Evolutionary conservation across 2,797 vertebrate species (phyloP).

Genomic region (Avahi laniger): DNA sequence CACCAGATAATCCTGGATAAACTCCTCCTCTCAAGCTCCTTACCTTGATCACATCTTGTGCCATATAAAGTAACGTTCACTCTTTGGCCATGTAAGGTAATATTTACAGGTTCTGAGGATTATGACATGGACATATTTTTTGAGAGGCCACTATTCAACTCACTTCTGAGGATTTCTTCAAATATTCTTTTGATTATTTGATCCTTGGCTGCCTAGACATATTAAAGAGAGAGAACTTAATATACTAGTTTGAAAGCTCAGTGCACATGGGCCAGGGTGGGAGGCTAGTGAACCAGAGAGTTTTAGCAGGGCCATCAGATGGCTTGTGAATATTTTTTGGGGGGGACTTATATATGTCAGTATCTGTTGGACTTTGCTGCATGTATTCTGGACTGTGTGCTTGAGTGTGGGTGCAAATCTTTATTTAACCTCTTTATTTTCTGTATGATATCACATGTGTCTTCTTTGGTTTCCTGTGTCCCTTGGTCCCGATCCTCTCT

Average conservation of each 20-base stretch:
- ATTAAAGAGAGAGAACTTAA: neutral
- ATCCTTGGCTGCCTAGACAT: neutral
- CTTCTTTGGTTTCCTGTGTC: neutral
- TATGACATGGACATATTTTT: neutral
- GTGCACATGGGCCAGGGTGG: neutral
- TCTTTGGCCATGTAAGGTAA: neutral
- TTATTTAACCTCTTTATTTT: neutral
- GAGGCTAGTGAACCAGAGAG: neutral
- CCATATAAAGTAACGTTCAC: neutral
- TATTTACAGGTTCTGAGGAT: neutral
- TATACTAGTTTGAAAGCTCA: neutral
- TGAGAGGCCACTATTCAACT: neutral
- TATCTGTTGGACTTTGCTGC: neutral
- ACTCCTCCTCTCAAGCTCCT: neutral
- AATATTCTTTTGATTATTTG: neutral
- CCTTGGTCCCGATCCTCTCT: neutral
- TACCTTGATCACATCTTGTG: neutral
- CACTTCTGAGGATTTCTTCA: neutral
- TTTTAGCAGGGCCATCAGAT: neutral
- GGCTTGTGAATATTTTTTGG: neutral
- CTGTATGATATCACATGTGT: neutral
- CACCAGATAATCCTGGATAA: neutral
- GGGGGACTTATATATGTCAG: neutral
- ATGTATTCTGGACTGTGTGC: neutral
- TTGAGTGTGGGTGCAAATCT: neutral